Evolutionary conservation across 37 sponge, comb jelly and placozoan genomes (phyloP).

Genomic region (Dysidea cf. avara): DNA sequence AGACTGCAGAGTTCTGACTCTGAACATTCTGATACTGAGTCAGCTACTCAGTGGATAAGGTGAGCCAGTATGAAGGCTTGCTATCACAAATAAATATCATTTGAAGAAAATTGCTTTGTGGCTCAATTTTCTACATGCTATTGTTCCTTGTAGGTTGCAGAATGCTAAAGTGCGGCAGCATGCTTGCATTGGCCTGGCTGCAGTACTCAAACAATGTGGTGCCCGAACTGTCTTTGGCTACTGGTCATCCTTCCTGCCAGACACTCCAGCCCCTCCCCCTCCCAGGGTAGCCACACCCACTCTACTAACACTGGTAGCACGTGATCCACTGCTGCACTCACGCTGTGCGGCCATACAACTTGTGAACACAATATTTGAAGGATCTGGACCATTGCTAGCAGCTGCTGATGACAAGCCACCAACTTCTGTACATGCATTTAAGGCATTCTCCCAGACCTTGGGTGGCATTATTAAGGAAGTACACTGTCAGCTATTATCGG

Average conservation of each 20-base stretch:
- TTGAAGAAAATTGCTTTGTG: too few species aligned
- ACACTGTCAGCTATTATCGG: slow-evolving; percentile 46
- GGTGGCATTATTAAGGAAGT: slow-evolving; percentile 65
- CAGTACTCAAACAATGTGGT: slow-evolving; percentile 33
- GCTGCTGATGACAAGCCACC: slow-evolving; percentile 47
- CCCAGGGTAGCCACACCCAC: slow-evolving; percentile 22
- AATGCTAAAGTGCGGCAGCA: slow-evolving; percentile 25
- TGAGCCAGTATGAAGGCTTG: too few species aligned
- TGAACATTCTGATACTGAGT: too few species aligned
- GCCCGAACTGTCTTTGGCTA: slow-evolving; percentile 52
- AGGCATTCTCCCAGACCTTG: slow-evolving; percentile 32
- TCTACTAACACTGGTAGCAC: slow-evolving; percentile 36
- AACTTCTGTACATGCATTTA: slow-evolving; percentile 21
- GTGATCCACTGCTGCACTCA: slow-evolving; percentile 39
- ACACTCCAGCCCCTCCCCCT: slow-evolving; percentile 46
- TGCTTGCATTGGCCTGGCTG: slow-evolving; percentile 12
- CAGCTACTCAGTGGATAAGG: too few species aligned
- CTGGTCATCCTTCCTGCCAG: slow-evolving; percentile 58
- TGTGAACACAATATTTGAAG: slow-evolving; percentile 46
- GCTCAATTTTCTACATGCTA: neutral
- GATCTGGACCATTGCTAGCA: slow-evolving; percentile 49
- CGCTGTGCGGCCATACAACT: slow-evolving; percentile 47
- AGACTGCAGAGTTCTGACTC: too few species aligned
- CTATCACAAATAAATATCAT: too few species aligned
- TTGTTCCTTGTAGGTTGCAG: neutral